Conservation (phyloP, 23 tunicate species). For the Botrylloides violaceus region DNA sequence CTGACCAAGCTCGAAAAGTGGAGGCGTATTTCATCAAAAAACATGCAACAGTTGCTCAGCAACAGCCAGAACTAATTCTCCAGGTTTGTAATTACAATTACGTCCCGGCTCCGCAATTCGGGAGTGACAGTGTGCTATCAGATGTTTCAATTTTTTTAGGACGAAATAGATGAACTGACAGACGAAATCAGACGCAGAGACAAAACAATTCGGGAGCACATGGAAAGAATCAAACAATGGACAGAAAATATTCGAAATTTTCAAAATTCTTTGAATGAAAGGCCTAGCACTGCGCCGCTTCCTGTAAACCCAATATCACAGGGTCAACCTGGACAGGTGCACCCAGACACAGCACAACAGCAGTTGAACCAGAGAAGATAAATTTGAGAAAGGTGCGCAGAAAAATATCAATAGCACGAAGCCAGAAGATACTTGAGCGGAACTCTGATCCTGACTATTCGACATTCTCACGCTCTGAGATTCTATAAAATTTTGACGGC, state of each 20-base stretch:
- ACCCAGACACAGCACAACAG: constrained; percentile 12
- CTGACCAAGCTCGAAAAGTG: constrained; percentile 46
- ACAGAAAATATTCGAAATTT: constrained; percentile 13
- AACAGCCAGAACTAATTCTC: constrained; percentile 40
- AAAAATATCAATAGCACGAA: not conserved
- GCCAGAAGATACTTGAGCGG: too few relatives aligned
- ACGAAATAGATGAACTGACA: constrained; percentile 51
- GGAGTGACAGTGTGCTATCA: too few relatives aligned
- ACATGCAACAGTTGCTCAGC: constrained; percentile 24
- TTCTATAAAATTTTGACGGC: too few relatives aligned
- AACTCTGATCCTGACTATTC: too few relatives aligned
- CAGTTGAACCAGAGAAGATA: constrained; percentile 3
- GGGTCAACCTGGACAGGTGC: constrained; percentile 6
- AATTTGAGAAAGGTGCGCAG: not conserved
- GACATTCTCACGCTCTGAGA: too few relatives aligned
- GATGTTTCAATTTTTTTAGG: too few relatives aligned
- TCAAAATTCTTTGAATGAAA: constrained; percentile 12
- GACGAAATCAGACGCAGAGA: constrained; percentile 41
- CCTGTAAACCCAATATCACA: not conserved
- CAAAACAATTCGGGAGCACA: constrained; percentile 19
- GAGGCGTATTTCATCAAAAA: constrained; percentile 60
- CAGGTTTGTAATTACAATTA: too few relatives aligned
- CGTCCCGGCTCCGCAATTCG: too few relatives aligned
- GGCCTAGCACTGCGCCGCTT: not conserved
- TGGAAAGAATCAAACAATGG: constrained; percentile 39